Conservation (phyloP, 2,888 invertebrate species). For the Minunthozetes semirufus region DNA sequence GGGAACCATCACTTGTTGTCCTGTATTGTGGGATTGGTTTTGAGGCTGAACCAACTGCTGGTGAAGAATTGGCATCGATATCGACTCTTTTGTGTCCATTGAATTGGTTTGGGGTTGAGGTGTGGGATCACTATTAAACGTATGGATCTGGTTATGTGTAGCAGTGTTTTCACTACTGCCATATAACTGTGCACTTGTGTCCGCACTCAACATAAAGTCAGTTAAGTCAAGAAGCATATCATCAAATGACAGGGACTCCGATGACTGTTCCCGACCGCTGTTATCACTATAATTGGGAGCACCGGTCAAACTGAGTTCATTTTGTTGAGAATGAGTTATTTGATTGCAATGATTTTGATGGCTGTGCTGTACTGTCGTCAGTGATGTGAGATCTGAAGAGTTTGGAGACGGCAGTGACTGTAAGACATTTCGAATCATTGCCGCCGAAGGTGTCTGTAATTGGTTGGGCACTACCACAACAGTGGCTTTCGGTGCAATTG, state of each 20-base stretch:
- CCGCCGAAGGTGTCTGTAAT: background rate
- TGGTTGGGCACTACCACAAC: background rate
- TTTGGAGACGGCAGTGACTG: background rate
- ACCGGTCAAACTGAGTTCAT: no score
- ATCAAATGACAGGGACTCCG: background rate
- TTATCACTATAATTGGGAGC: background rate
- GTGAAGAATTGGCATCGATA: conserved; percentile 32
- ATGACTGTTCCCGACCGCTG: background rate
- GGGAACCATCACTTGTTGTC: conserved; percentile 3
- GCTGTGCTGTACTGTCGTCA: conserved; percentile 13
- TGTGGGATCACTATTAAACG: background rate
- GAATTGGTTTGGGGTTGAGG: background rate
- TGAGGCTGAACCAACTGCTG: conserved; percentile 26
- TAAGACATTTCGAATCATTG: background rate
- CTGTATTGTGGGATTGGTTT: background rate
- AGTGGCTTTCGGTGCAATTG: background rate
- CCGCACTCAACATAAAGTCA: conserved; percentile 13
- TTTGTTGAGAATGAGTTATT: background rate
- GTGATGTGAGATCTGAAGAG: background rate
- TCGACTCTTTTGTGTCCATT: conserved; percentile 26
- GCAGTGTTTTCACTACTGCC: background rate
- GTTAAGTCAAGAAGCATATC: conserved; percentile 14
- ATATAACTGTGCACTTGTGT: background rate
- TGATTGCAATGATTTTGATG: conserved; percentile 5
- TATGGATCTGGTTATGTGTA: background rate